Evolutionary conservation across 1,140 invertebrate species (phyloP), one percentile per base, ranked within the genome.

Genomic region (Oscheius sp.): DNA sequence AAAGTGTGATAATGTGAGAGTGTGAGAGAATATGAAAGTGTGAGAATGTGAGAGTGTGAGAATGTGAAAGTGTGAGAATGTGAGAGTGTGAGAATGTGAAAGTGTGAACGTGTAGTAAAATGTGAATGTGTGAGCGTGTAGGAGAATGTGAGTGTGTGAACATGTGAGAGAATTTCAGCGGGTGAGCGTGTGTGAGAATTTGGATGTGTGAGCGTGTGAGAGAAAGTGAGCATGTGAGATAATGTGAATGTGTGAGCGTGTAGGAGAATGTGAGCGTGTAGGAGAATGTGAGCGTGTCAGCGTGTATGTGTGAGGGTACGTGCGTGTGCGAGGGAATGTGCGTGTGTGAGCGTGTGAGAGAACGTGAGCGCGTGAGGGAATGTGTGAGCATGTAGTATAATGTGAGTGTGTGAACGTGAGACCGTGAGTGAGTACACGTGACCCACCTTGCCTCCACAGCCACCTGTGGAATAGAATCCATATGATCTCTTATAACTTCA

Each of bases 381-480:
- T n/a, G n/a, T n/a, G n/a, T n/a, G n/a, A n/a, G n/a, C n/a, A n/a
- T n/a, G n/a, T n/a, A n/a, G n/a, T n/a, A n/a, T n/a, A n/a, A n/a
- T n/a, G n/a, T n/a, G n/a, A n/a, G n/a, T 63, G 61, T 32, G 26
- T 38, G 61, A 63, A 23, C 38, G 29, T 31, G 34, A 32, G 26
- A 32, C 15, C 29, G 20, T 0, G 4, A 2, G 1, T 42, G 20
- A 7, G 18, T n/a, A n/a, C 2, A n/a, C 32, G 49, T 34, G 61
- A 42, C 67, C 45, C 31, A 68, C 67, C 45, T 68, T 18, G n/a
- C 55, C 52, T 68, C 67, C 4, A 13, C 67, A 1, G 36, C 67
- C 1, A 68, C 49, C 1, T 55, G 49, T 2, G 67, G 67, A 2
- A 68, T 15, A 29, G 18, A 68, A 0, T 59, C 67, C 52, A 58